phyloP scores from a whole-genome alignment of 2,797 vertebrate genomes.

The Pelochelys cantorii region DNA sequence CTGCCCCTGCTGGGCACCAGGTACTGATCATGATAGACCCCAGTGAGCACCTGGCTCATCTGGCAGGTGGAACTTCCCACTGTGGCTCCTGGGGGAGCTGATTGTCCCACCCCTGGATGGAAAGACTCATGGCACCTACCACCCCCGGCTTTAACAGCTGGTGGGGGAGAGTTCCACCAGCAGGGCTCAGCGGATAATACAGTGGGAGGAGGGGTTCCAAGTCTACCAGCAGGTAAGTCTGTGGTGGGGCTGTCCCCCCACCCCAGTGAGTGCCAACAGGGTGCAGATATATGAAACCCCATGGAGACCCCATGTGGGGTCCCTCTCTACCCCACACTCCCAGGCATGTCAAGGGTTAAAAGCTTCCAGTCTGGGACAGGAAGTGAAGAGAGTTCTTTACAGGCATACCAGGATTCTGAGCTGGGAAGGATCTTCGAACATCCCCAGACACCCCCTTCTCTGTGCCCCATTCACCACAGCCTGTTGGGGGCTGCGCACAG shows the following conservation, averaged over 20 bases:
- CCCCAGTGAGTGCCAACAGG: background rate
- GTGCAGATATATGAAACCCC: too few species aligned
- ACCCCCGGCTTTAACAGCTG: background rate
- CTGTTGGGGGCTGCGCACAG: background rate
- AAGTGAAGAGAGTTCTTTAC: background rate
- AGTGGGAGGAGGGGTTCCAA: accelerated
- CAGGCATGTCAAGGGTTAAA: background rate
- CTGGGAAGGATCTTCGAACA: background rate
- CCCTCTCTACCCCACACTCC: too few species aligned
- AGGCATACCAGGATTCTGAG: background rate
- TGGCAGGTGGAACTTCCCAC: background rate
- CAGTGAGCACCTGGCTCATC: background rate
- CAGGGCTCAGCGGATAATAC: background rate
- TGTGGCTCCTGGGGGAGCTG: too few species aligned
- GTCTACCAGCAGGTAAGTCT: background rate
- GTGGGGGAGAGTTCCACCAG: background rate
- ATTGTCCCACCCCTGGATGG: too few species aligned
- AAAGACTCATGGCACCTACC: background rate
- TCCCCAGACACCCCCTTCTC: background rate
- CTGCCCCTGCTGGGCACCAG: background rate
- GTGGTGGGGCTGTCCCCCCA: background rate
- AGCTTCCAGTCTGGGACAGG: background rate
- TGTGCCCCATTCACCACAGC: background rate
- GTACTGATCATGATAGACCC: background rate
- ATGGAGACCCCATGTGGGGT: too few species aligned